Evolutionary conservation across 2,797 vertebrate species (phyloP), one percentile per base, ranked within the genome.

Genomic region (Chelonia mydas): DNA sequence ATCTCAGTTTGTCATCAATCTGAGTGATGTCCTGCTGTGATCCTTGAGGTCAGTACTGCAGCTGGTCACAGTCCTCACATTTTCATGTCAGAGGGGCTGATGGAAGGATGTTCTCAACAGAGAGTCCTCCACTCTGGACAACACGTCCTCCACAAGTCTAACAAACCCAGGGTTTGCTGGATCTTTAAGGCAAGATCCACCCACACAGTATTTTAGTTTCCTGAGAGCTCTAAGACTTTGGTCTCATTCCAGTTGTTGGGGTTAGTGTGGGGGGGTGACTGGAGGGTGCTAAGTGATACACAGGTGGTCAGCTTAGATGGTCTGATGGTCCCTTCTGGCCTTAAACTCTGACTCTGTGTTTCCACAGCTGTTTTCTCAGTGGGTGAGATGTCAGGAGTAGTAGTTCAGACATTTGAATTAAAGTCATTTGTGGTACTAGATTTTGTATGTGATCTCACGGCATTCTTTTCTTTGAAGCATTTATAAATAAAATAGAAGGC

Each of bases 71-170:
- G 27, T 81, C 94, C 27, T 68, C 59, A 33, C 10, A 45, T 10
- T 92, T 94, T 91, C 87, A 83, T 83, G 84, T 51, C 74, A 80
- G 77, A 55, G 80, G 53, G 68, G 90, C 49, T 84, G 68, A 37
- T 89, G 85, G 59, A 92, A 87, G 78, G 41, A 45, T 94, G 93
- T 95, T 55, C 68, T 27, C 27, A 80, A 12, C 33, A 61, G 41
- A 89, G 45, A 7, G n/a, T 0, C 3, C 31, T 55, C 54, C 28
- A n/a, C 50, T 54, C 87, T 41, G 77, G 59, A 50, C 5, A 84
- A 78, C 5, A 74, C 33, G 5, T 93, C 82, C 95, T 74, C 80
- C 47, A 77, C 61, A 93, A 89, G 82, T 87, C 50, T 87, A 81
- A 89, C 86, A 86, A 78, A 94, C 61, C 0, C 50, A 80, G 84